phyloP scores from a whole-genome alignment of 2,797 vertebrate genomes.

The Eospalax fontanierii region DNA sequence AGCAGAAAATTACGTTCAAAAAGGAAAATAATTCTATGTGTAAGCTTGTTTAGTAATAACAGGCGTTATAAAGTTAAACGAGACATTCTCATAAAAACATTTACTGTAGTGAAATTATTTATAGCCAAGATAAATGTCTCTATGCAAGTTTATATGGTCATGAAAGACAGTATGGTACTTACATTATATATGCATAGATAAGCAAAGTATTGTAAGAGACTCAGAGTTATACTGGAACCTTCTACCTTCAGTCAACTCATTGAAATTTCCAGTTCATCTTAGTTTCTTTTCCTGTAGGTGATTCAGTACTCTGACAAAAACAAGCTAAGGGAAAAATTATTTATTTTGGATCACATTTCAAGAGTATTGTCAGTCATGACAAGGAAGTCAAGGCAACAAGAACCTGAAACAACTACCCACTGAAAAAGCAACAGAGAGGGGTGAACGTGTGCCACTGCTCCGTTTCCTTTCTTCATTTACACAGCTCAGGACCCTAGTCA shows the following conservation, averaged over 20 bases:
- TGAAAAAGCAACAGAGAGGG: not conserved
- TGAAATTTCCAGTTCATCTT: not conserved
- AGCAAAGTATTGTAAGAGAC: not conserved
- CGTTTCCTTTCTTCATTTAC: not conserved
- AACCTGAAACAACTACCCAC: not conserved
- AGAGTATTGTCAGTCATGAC: not conserved
- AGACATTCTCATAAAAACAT: conserved; percentile 46
- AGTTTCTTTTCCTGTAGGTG: not conserved
- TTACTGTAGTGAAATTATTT: conserved; percentile 66
- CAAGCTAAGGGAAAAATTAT: not conserved
- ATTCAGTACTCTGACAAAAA: not conserved
- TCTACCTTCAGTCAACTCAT: not conserved
- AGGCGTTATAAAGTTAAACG: conserved; percentile 62
- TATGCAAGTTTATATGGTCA: not conserved
- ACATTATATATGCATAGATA: not conserved
- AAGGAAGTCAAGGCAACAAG: not conserved
- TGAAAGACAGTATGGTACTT: not conserved
- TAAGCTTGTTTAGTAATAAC: conserved; percentile 64
- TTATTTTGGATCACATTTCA: not conserved
- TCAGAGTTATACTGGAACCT: not conserved
- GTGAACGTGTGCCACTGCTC: not conserved
- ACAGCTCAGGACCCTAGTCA: not conserved
- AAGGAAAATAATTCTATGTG: conserved; percentile 55
- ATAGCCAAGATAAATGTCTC: conserved; percentile 11
- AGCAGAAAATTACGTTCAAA: conserved; percentile 44